Evolutionary conservation across 2,888 invertebrate species (phyloP).

Genomic region (Diplolepis rosae): DNA sequence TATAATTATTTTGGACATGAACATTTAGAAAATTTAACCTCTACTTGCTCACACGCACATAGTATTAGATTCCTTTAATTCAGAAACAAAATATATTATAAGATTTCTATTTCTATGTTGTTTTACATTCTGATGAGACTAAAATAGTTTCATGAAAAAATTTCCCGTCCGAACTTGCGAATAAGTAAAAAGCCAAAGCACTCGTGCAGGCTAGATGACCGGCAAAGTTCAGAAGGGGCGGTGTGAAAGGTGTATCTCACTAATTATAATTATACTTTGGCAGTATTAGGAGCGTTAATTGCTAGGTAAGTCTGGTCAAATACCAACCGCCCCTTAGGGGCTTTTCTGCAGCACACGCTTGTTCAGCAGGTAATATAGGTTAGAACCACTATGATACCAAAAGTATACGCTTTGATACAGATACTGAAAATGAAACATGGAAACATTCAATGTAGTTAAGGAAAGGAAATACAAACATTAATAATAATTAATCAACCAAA

Average conservation of each 20-base stretch:
- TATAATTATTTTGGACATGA: too few species aligned
- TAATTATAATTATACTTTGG: slow-evolving; percentile 73
- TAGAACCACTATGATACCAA: background rate
- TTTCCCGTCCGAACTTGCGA: slow-evolving; percentile 1
- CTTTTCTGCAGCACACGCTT: slow-evolving; percentile 21
- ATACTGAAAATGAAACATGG: background rate
- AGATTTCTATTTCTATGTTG: too few species aligned
- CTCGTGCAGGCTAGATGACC: slow-evolving; percentile 20
- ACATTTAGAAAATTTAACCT: too few species aligned
- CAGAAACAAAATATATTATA: too few species aligned
- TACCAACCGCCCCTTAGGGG: slow-evolving; percentile 61
- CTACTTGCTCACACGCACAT: too few species aligned
- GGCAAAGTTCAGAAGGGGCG: slow-evolving; percentile 63
- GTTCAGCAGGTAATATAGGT: slow-evolving; percentile 23
- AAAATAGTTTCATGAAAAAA: background rate
- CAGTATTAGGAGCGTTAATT: slow-evolving; percentile 72
- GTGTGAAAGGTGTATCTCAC: slow-evolving; percentile 70
- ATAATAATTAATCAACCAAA: too few species aligned
- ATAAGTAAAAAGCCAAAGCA: background rate
- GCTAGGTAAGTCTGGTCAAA: slow-evolving; percentile 70
- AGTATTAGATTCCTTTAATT: too few species aligned
- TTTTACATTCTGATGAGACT: slow-evolving; percentile 4
- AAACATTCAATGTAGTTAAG: too few species aligned
- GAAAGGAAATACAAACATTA: too few species aligned
- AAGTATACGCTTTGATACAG: slow-evolving; percentile 18